Evolutionary conservation across 2,797 vertebrate species (phyloP), one percentile per base, ranked within the genome.

Genomic region (Fundulus diaphanus): DNA sequence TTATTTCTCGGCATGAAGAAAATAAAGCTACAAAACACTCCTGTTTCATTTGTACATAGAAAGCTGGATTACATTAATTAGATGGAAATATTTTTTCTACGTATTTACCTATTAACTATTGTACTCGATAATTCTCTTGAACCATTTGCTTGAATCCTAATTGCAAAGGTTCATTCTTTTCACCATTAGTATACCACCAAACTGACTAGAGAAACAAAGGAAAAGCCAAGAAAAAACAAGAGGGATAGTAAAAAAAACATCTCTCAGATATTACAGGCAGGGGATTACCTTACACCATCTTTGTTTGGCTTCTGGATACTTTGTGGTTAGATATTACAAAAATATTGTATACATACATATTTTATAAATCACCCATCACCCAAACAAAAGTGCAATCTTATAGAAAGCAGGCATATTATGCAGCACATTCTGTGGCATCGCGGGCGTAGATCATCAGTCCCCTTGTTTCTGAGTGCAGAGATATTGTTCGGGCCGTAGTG

Each of bases 1-100:
- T 87, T 74, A 82, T 90, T 91, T 90, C n/a, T 87, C 93, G 93
- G 92, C 91, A 82, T n/a, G 29, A 85, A 75, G 76, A 74, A 40
- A 80, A 74, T 90, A 90, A 91, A 91, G 86, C 80, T 88, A 88
- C 92, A 90, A 91, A 91, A 91, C 90, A 89, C 71, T 5, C 69
- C 7, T 27, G 7, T 83, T 91, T 85, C 74, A 86, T 82, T 83
- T 79, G 89, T 42, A 42, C 40, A 42, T 42, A 42, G 40, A 42
- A 42, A 42, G 40, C 40, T 51, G 66, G 82, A 86, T 85, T 77
- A 81, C 82, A 42, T 42, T 42, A 7, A 42, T 42, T 7, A 42
- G 40, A 11, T 42, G 11, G 40, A 42, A 42, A 11, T 42, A 42
- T 42, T 42, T 42, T 42, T 7, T 42, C 7, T 42, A 42, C n/a